Percentiles rank a stretch among this genome's conserved stretches.
Conservation (phyloP, 2,888 invertebrate species). For the Ametastegia equiseti region DNA sequence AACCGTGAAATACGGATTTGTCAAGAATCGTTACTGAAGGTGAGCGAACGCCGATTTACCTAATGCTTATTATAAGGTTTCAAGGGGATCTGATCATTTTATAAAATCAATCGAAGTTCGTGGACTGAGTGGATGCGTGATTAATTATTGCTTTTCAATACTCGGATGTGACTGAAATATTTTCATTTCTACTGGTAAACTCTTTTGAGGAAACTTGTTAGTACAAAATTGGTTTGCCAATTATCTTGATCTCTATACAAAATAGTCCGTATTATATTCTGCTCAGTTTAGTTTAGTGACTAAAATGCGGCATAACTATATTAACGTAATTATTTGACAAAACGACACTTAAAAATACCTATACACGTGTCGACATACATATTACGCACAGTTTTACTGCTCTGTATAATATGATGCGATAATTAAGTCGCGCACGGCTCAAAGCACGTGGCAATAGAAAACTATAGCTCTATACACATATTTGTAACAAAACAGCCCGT, state of each 20-base stretch:
- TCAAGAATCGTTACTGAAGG: neutral
- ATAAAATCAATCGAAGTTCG: too few species aligned
- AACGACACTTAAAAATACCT: neutral
- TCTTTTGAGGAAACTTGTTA: neutral
- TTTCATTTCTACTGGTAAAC: too few species aligned
- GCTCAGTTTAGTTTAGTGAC: neutral
- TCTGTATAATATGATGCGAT: neutral
- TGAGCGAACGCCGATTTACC: neutral
- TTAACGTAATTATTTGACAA: constrained; percentile 21
- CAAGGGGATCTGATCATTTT: neutral
- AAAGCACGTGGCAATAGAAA: constrained; percentile 19
- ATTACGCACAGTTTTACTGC: constrained; percentile 4
- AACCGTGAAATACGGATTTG: neutral
- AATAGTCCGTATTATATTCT: neutral
- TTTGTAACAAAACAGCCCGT: constrained; percentile 8
- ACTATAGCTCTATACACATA: neutral
- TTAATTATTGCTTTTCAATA: neutral
- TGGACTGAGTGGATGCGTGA: too few species aligned
- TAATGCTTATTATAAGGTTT: neutral
- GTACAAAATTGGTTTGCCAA: neutral
- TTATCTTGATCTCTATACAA: neutral
- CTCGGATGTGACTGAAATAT: neutral
- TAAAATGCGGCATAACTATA: constrained; percentile 21
- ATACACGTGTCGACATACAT: neutral
- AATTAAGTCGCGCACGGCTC: neutral